Evolutionary conservation across 2,113 vertebrate species (phyloP), one percentile per base, ranked within the genome.

Genomic region (Zapornia atra): DNA sequence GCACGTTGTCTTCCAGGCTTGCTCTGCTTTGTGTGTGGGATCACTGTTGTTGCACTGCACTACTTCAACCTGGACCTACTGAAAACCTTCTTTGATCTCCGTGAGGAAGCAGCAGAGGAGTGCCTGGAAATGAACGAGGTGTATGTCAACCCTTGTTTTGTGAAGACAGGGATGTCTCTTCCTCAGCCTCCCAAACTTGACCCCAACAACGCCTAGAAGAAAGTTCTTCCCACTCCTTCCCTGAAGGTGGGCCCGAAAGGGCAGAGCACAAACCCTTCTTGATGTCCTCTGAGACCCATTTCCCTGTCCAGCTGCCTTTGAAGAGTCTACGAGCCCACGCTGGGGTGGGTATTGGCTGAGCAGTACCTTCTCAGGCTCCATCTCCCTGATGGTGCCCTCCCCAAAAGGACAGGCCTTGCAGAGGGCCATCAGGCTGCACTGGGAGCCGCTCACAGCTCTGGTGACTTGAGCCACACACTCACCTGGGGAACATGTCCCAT

Each of bases 21-120:
- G 84, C 96, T 99, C 81, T 99, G 99, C 91, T 89, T 98, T n/a
- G 18, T 99, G 84, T 97, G 98, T 14, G 99, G 99, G 40, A 72
- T 81, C 19, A 44, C 97, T 12, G 96, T 99, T 73, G 98, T 99
- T 13, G 24, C 96, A 17, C 75, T 99, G 59, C 97, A 99, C 92
- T 94, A 95, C 36, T 34, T 98, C 53, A 79, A 93, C 20, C 95
- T 98, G 29, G 96, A 98, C n/a, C 98, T 98, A 69, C 98, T 99
- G 26, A 99, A 97, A 80, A 97, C 96, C 33, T 98, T 98, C 66
- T 99, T 99, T 82, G 98, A 98, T 16, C 96, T 96, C 17, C 98
- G 34, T 5, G 94, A 96, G 12, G 98, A 98, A 56, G 91, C 96
- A n/a, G 92, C 86, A 42, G 94, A 86, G 18, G 98, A 98, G 10